These are phyloP conservation scores for Crossocerus cetratus DNA, from an alignment of 2,888 invertebrate genomes.

Conservation along the genomic window DNA sequence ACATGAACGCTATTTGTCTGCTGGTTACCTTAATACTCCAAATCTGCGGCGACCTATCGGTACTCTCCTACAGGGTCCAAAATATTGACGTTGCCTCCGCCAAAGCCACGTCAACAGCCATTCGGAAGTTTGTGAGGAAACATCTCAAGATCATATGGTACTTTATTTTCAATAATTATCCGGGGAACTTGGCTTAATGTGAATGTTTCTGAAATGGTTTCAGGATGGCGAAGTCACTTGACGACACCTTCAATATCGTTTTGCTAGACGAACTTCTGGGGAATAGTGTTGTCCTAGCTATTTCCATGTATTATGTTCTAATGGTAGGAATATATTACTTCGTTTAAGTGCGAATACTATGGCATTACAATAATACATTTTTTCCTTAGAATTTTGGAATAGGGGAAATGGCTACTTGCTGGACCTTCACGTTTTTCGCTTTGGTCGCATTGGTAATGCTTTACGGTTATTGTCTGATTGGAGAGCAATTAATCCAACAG, in stretches of 20 bases:
- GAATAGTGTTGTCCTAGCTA: conserved; percentile 51
- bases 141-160: conserved; percentile 44
- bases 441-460: conserved; percentile 42
- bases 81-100: conserved; percentile 18
- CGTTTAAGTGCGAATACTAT: conserved; percentile 6
- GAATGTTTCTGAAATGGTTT: neutral
- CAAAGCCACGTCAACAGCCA: neutral
- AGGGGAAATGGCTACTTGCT: conserved; percentile 14
- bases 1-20: conserved; percentile 20
- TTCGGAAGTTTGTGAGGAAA: conserved; percentile 30
- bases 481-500: conserved; percentile 53
- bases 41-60: conserved; percentile 46
- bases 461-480: conserved; percentile 56
- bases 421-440: conserved; percentile 37
- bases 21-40: conserved; percentile 48
- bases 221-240: conserved; percentile 57
- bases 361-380: conserved; percentile 5
- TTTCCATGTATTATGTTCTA: conserved; percentile 53
- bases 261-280: conserved; percentile 57
- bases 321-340: conserved; percentile 30
- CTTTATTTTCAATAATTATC: neutral
- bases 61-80: conserved; percentile 48
- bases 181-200: neutral
- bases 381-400: conserved; percentile 2
- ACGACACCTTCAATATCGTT: conserved; percentile 53